phyloP scores from a whole-genome alignment of 37 sponge, comb jelly and placozoan species.

The Oscarella lobularis region DNA sequence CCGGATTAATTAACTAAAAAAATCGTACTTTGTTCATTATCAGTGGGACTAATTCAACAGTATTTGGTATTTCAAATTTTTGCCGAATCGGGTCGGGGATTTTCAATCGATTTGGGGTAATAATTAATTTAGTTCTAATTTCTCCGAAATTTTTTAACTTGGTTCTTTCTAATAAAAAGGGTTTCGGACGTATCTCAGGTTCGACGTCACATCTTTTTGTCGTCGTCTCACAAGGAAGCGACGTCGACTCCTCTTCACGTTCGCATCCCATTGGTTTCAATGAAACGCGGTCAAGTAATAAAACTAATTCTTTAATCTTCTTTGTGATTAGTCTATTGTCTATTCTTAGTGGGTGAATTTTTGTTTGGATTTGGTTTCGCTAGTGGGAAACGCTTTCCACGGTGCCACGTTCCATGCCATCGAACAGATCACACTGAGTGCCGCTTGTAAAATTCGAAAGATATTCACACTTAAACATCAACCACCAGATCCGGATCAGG shows the following conservation, averaged over 20 bases:
- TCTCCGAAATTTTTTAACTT: background rate
- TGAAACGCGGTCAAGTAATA: constrained; percentile 30
- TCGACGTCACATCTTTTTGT: constrained; percentile 50
- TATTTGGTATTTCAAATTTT: constrained; percentile 40
- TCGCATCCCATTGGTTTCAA: constrained; percentile 31
- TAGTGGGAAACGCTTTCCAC: constrained; percentile 34
- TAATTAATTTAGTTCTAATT: background rate
- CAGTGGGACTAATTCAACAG: constrained; percentile 57
- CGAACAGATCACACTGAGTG: constrained; percentile 46
- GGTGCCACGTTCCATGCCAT: constrained; percentile 31
- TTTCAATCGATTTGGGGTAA: constrained; percentile 48
- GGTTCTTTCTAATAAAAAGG: no score
- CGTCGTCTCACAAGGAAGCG: constrained; percentile 44
- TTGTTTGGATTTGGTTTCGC: constrained; percentile 45
- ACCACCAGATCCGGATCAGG: constrained; percentile 1
- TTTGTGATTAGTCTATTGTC: background rate
- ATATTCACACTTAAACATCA: constrained; percentile 42
- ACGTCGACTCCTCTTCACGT: constrained; percentile 54
- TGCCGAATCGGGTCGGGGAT: constrained; percentile 16
- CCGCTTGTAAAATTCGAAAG: constrained; percentile 37
- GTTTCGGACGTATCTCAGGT: constrained; percentile 28
- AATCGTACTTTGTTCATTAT: background rate
- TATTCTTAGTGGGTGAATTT: constrained; percentile 55
- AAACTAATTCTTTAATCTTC: background rate
- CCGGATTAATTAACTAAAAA: no score